Evolutionary conservation across 2,888 invertebrate species (phyloP), one percentile per base, ranked within the genome.

Genomic region (Eurytoma californica): DNA sequence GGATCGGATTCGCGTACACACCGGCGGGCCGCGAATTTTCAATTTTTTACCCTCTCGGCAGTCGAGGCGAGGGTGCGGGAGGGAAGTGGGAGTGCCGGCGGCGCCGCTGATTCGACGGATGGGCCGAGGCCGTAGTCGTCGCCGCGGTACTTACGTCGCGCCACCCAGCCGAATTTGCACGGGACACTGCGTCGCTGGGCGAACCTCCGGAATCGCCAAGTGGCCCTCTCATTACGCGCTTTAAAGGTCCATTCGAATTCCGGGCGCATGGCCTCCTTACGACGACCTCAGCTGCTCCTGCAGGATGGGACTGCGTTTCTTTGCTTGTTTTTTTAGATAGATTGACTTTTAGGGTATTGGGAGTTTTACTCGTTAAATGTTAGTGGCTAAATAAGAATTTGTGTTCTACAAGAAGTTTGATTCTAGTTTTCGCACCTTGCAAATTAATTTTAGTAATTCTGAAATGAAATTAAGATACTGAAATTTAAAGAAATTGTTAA

Each of bases 121-220:
- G 9, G 9, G 9, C 39, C 39, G 9, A 24, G 20, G 20, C 24
- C 28, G 9, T 55, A 60, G 39, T 39, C 60, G 39, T 57, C 49
- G 20, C 58, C 77, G 51, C 66, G 51, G 24, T 39, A 24, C 24
- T 24, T 24, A 47, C 65, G 70, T 61, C 76, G 76, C 51, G 18
- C 39, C 9, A 39, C 9, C 39, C 9, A 60, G 66, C 28, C 24
- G 75, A 76, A 79, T 79, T 72, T 75, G 72, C 61, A 72, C 60
- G 70, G 66, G 70, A 70, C 66, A n/a, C 70, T 55, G 72, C 49
- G 53, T 18, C 16, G 68, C 39, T 4, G 63, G 47, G 53, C 63
- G 57, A 61, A 39, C 63, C 73, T 49, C 30, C 51, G 72, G 79
- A 79, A 79, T 79, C 61, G 66, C 47, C 79, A 76, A 79, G 75